Evolutionary conservation across 1,140 invertebrate genomes (phyloP), one percentile per base, ranked within the genome.

Genomic region (Euglossa dilemma): DNA sequence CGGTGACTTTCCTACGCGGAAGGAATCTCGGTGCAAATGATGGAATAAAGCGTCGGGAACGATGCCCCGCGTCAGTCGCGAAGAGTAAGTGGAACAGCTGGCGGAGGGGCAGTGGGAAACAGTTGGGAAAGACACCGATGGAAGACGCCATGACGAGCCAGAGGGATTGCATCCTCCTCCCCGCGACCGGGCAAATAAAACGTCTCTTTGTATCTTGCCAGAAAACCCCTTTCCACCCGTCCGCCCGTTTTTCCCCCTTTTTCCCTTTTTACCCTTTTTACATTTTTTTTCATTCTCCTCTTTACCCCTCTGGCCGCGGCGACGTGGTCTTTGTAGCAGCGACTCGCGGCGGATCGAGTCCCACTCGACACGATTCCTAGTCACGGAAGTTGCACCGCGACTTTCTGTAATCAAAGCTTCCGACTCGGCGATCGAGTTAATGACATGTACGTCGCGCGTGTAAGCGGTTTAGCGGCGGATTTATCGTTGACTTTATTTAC

Each of bases 201-300:
- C 56, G 81, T 77, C 64, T 63, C 74, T 70, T 83, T 83, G 74
- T 78, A 71, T 78, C 81, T 78, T 52, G 56, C 74, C 56, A 36
- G 74, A 54, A 63, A 77, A 63, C 54, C 43, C 63, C 56, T 64
- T 25, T 43, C 64, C 64, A 7, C 18, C 0, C 20, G 18, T 2
- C 36, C n/a, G 8, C 4, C 14, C 12, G n/a, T n/a, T 8, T 2
- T 61, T 66, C 50, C 23, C 28, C 56, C 6, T 50, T 56, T 23
- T 71, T 56, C 9, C 56, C 23, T n/a, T n/a, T n/a, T n/a, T n/a
- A 18, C n/a, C 6, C 18, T 0, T 12, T 20, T 12, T 36, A 18
- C 18, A 28, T 6, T 63, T 18, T 20, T 20, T 45, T 43, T 56
- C 72, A 11, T 25, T 28, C 9, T 2, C 28, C 28, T 25, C n/a